Evolutionary conservation across 1,140 invertebrate genomes (phyloP), one percentile per base, ranked within the genome.

Genomic region (Thalassaphorura encarpata): DNA sequence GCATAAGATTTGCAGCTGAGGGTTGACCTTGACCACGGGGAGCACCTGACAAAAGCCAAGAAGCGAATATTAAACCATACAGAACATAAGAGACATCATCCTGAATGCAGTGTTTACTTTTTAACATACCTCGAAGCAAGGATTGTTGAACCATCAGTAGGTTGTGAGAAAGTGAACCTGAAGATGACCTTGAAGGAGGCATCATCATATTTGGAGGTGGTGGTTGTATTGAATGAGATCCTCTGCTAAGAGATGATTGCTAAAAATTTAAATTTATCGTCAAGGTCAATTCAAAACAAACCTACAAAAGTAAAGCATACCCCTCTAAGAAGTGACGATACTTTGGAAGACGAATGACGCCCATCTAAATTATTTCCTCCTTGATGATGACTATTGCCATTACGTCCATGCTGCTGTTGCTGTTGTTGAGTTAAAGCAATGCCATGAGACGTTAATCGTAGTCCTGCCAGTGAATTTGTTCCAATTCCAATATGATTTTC

Each of bases 81-180:
- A n/a, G n/a, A n/a, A n/a, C n/a, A n/a, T n/a, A n/a, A n/a, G n/a
- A n/a, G n/a, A n/a, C n/a, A n/a, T n/a, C n/a, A n/a, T n/a, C n/a
- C n/a, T n/a, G n/a, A n/a, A n/a, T n/a, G n/a, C n/a, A n/a, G n/a
- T n/a, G n/a, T n/a, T n/a, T n/a, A n/a, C n/a, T n/a, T n/a, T 23
- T 51, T 13, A 33, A 41, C 42, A 15, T 58, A 65, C 65, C 65
- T 50, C 66, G 52, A n/a, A 66, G 73, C 67, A 77, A 73, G 39
- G 77, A 76, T 58, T 78, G 77, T 58, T 80, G 78, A 18, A 78
- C 77, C 69, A 79, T 75, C 16, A 79, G 76, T 66, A 81, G 73
- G 61, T 76, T 78, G 8, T 77, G 72, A 29, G 75, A 72, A 67
- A 78, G 72, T 2, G 61, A 56, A 29, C 45, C 52, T 24, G 59